Evolutionary conservation across 2,888 invertebrate species (phyloP), one percentile per base, ranked within the genome.

Genomic region (Graphium colonna): DNA sequence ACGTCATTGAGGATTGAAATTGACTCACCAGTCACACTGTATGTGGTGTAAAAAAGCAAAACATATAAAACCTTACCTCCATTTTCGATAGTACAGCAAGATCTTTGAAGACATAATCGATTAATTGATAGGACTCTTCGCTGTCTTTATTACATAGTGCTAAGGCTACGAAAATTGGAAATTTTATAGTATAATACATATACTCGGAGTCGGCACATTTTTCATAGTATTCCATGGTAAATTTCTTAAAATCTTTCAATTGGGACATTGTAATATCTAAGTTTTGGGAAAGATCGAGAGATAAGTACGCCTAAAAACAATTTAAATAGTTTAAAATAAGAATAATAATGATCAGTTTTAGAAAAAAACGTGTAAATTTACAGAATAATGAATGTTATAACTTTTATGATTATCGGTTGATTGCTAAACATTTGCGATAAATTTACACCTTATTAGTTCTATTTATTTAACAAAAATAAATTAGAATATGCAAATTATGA

Each of bases 31-130:
- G n/a, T n/a, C n/a, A n/a, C n/a, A n/a, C n/a, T n/a, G n/a, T n/a
- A n/a, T n/a, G n/a, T n/a, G n/a, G n/a, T n/a, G n/a, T n/a, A n/a
- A n/a, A n/a, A n/a, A n/a, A n/a, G n/a, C n/a, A n/a, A n/a, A n/a
- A n/a, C n/a, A n/a, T n/a, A n/a, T n/a, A n/a, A n/a, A 2, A 44
- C n/a, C 45, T 46, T 7, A 51, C 51, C 51, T 51, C 39, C 18
- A 45, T 45, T 33, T 51, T 45, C 10, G 45, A 40, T 9, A 51
- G n/a, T 10, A 44, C 31, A 7, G 45, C 51, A 28, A 51, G 17
- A 5, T 51, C 40, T 5, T 13, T 40, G 31, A 39, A 28, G 1
- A 51, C 10, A 9, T 51, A 9, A 13, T 51, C 31, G 1, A 51
- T 40, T n/a, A 40, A 1, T 40, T 1, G 2, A 8, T 31, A 45